Evolutionary conservation across 2,888 invertebrate genomes (phyloP).

Genomic region (Dorcus parallelipipedus): DNA sequence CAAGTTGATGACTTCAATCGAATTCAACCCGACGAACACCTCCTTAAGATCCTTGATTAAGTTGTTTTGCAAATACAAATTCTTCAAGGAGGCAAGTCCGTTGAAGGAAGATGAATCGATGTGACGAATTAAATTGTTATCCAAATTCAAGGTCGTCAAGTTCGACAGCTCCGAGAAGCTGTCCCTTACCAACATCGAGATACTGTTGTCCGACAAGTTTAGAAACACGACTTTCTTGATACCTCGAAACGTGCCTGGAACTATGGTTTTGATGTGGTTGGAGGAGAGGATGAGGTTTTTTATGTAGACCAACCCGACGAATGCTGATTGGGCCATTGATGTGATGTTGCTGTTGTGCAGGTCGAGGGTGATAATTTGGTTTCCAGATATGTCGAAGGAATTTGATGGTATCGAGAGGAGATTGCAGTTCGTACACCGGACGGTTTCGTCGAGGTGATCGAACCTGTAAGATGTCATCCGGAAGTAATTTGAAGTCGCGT

Average conservation of each 20-base stretch:
- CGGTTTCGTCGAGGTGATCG: slow-evolving; percentile 45
- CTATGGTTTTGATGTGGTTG: slow-evolving; percentile 39
- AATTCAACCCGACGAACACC: slow-evolving; percentile 24
- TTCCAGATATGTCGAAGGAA: slow-evolving; percentile 45
- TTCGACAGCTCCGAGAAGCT: slow-evolving; percentile 40
- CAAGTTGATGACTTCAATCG: slow-evolving; percentile 34
- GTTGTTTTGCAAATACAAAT: slow-evolving; percentile 40
- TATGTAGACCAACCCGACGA: slow-evolving; percentile 44
- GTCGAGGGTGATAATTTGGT: slow-evolving; percentile 41
- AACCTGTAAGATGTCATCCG: slow-evolving; percentile 43
- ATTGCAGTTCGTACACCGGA: slow-evolving; percentile 41
- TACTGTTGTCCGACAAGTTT: slow-evolving; percentile 38
- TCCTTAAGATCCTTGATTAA: slow-evolving; percentile 28
- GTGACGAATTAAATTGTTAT: slow-evolving; percentile 35
- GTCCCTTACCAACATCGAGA: slow-evolving; percentile 35
- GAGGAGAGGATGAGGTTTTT: slow-evolving; percentile 35
- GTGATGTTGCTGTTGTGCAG: slow-evolving; percentile 36
- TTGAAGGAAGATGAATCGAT: slow-evolving; percentile 36
- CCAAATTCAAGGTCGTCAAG: slow-evolving; percentile 34
- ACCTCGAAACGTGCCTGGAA: slow-evolving; percentile 40
- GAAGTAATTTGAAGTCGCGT: slow-evolving; percentile 42
- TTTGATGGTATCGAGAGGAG: slow-evolving; percentile 36
- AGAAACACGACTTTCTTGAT: slow-evolving; percentile 42
- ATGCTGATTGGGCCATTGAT: slow-evolving; percentile 36
- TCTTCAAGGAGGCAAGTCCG: slow-evolving; percentile 34